Base-by-base conservation (phyloP, 2,113 vertebrate species). In the Nothocercus nigrocapillus region DNA sequence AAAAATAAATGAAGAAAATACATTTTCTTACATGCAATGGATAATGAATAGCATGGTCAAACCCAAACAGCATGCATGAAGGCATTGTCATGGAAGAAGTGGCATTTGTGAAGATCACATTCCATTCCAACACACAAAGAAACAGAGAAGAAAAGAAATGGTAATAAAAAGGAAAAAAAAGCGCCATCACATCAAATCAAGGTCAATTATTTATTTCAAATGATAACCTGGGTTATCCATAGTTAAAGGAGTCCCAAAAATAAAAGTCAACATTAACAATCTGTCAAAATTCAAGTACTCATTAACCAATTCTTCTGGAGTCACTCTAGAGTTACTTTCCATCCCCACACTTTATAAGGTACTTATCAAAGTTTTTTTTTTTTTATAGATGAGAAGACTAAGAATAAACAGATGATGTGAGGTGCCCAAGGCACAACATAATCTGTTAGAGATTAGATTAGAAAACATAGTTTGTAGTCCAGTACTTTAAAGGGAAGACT, bases 51-150 rank as follows among this genome's bases (percentile, higher is more conserved):
- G 96, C 92, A 98, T 97, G 97, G 97, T 83, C 98, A 98, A 96
- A 97, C 95, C 98, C 98, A 98, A 97, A 97, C 96, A 97, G 97
- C 98, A 98, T 98, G 98, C 98, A 98, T 94, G 97, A 96, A 97
- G 97, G 89, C 92, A 97, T 96, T 97, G 96, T 92, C 95, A 97
- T 88, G 97, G 97, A 88, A 97, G 96, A 97, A 95, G 95, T 94
- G 97, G 94, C 83, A 98, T 97, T 94, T 96, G 84, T 96, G 97
- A 88, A 96, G 98, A 95, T 96, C 97, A 95, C 90, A 97, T 97
- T 98, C 97, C 97, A 97, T 97, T 98, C 89, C 98, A 98, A 96
- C 82, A 97, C 92, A 97, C 67, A 98, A 96, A 96, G 92, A 91
- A 96, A 98, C 51, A 96, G 81, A 98, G 80, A 97, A 97, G 91